Evolutionary conservation across 30 jellyfish, hydroid and myxozoan genomes (phyloP).

Genomic region (Chrysaora quinquecirrha): DNA sequence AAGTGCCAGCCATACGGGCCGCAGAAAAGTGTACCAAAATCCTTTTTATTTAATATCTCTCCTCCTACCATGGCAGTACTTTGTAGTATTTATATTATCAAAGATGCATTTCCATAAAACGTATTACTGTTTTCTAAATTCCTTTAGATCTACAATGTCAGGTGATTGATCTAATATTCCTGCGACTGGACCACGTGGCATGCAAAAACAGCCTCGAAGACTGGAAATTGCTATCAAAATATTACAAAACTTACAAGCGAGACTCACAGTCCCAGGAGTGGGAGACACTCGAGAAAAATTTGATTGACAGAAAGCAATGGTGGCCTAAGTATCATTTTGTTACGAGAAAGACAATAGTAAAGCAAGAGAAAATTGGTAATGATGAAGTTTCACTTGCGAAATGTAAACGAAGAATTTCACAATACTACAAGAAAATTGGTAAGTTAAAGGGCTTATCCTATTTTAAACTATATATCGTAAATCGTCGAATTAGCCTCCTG

Average conservation of each 20-base stretch:
- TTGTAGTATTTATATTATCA: too few species aligned
- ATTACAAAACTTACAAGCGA: not conserved
- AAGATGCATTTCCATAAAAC: too few species aligned
- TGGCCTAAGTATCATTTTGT: slow-evolving; percentile 50
- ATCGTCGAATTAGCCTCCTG: too few species aligned
- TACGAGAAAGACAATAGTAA: not conserved
- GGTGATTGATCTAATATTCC: slow-evolving; percentile 12
- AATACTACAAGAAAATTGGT: not conserved
- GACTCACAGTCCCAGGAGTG: slow-evolving; percentile 11
- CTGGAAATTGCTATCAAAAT: slow-evolving; percentile 4
- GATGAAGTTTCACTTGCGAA: slow-evolving; percentile 2
- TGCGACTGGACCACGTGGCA: slow-evolving; percentile 28
- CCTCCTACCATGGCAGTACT: too few species aligned
- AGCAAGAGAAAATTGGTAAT: not conserved
- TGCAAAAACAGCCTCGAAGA: slow-evolving; percentile 37
- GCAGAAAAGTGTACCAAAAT: too few species aligned
- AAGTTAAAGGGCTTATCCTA: too few species aligned
- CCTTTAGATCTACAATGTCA: slow-evolving; percentile 3
- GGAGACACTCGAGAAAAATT: not conserved
- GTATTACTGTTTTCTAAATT: too few species aligned
- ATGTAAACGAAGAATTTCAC: not conserved
- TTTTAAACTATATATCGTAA: too few species aligned
- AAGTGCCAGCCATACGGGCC: too few species aligned
- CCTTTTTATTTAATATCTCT: too few species aligned
- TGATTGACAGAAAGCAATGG: slow-evolving; percentile 18